A percentile compares a stretch with the other conserved stretches of the same genome.
Evolutionary conservation across 2,888 invertebrate genomes (phyloP).

Genomic region (Ypsolopha scabrella): DNA sequence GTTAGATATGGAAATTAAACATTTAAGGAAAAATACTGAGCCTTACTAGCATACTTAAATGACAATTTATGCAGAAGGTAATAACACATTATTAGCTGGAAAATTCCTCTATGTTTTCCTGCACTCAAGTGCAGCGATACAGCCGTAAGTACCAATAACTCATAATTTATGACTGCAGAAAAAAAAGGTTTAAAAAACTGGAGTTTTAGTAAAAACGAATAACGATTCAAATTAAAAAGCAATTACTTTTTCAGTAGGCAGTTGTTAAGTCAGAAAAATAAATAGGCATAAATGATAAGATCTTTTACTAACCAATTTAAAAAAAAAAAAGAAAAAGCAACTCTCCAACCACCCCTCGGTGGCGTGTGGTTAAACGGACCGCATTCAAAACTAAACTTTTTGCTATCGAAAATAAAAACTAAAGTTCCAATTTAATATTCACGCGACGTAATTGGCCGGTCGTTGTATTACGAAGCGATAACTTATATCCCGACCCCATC

Average conservation of each 20-base stretch:
- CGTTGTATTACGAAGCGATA: conserved; percentile 1
- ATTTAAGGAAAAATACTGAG: no score
- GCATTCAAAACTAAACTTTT: background rate
- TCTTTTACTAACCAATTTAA: background rate
- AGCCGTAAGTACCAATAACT: no score
- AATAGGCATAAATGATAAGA: conserved; percentile 1
- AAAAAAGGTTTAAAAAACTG: no score
- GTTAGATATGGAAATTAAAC: no score
- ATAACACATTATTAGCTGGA: no score
- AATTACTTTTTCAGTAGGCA: background rate
- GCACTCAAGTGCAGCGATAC: no score
- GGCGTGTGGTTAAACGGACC: background rate
- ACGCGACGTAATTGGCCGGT: background rate
- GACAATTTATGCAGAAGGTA: no score
- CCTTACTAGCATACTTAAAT: no score
- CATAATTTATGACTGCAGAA: no score
- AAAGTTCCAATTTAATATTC: background rate
- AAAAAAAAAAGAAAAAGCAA: background rate
- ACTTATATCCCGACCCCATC: background rate
- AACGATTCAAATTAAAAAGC: background rate
- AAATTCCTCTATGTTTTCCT: no score
- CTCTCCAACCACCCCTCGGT: background rate
- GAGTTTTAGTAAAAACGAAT: no score
- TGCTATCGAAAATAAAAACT: background rate
- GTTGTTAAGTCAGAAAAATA: background rate